Conservation (phyloP, 2,888 invertebrate species). For the Crepidodera aurea region DNA sequence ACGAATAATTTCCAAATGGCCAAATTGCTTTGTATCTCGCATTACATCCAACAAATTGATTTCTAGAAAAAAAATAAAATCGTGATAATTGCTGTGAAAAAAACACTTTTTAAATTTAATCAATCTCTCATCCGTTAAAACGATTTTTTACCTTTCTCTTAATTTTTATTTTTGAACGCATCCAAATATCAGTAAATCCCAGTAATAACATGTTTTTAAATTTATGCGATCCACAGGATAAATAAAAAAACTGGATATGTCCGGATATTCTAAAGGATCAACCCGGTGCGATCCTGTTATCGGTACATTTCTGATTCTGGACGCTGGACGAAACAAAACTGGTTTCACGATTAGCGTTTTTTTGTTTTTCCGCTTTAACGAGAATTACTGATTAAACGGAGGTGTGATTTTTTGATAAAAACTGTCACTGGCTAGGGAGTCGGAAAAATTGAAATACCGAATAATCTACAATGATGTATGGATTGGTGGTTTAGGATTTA, state of each 20-base stretch:
- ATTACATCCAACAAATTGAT: no score
- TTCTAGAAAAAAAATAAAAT: no score
- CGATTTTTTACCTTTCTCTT: no score
- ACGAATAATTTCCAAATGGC: no score
- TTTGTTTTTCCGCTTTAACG: background rate
- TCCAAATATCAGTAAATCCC: constrained; percentile 47
- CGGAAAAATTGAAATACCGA: background rate
- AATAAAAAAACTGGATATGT: constrained; percentile 18
- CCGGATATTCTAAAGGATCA: background rate
- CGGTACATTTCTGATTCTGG: background rate
- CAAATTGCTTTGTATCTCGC: no score
- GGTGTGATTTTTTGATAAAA: constrained; percentile 3
- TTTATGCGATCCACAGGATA: constrained; percentile 17
- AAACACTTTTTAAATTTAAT: no score
- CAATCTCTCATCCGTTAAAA: no score
- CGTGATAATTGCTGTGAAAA: no score
- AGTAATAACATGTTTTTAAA: constrained; percentile 40
- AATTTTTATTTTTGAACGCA: constrained; percentile 48
- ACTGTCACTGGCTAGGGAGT: background rate
- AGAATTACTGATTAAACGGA: background rate
- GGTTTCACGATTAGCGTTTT: background rate
- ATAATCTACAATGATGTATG: background rate
- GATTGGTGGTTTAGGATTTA: no score
- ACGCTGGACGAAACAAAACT: background rate
- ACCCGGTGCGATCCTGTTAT: background rate